phyloP scores from a whole-genome alignment of 1,140 invertebrate genomes.

The Chelonus insularis region DNA sequence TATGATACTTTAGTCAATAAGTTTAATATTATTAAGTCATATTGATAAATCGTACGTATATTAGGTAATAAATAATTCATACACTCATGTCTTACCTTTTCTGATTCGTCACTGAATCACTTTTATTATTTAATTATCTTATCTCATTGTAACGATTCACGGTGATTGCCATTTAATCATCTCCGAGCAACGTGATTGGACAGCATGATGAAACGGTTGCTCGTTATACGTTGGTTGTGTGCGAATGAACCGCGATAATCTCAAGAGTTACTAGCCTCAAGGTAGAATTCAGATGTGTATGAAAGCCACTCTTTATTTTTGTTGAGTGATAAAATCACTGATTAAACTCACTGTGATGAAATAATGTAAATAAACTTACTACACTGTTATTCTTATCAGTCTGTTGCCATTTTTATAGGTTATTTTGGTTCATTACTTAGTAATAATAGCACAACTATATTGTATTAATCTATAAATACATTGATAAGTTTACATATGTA shows the following conservation, averaged over 20 bases:
- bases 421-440: no score
- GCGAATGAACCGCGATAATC: constrained; percentile 23
- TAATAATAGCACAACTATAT: no score
- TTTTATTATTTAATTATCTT: neutral
- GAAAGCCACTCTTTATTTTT: constrained; percentile 16
- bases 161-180: constrained; percentile 9
- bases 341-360: constrained; percentile 1
- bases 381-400: no score
- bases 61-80: neutral
- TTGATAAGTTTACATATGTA: neutral
- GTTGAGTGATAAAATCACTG: neutral
- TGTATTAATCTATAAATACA: no score
- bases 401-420: no score
- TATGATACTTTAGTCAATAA: no score
- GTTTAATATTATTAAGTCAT: neutral
- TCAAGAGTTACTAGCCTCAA: constrained; percentile 21
- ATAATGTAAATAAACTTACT: neutral
- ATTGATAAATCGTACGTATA: neutral
- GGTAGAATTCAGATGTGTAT: constrained; percentile 7
- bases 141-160: constrained; percentile 1
- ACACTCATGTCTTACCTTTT: neutral
- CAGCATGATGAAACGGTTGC: constrained; percentile 12
- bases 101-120: neutral
- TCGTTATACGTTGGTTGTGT: constrained; percentile 7
- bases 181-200: neutral